Conservation (phyloP, 2,113 vertebrate genomes). For the Nycticebus coucang region DNA sequence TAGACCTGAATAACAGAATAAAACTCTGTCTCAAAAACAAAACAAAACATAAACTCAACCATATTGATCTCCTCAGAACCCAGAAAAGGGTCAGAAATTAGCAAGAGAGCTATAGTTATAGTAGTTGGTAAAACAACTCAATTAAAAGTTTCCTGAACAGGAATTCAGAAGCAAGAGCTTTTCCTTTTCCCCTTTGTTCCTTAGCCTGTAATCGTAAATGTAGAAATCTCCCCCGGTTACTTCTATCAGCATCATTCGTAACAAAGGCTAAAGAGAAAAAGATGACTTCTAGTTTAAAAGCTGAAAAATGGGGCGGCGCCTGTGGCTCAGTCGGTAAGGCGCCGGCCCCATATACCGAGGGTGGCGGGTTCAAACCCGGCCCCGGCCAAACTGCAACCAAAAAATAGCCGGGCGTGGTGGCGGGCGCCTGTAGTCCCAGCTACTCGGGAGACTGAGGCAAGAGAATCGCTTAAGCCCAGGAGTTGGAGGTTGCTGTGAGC, state of each 20-base stretch:
- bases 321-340: too few relatives aligned
- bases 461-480: too few relatives aligned
- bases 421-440: too few relatives aligned
- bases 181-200: background rate
- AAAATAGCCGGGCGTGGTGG: too few relatives aligned
- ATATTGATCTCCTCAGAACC: too few relatives aligned
- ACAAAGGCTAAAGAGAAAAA: background rate
- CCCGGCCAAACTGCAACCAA: too few relatives aligned
- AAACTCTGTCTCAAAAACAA: background rate
- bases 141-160: background rate
- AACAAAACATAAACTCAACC: background rate
- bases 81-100: too few relatives aligned
- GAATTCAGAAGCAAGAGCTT: slow-evolving; percentile 1
- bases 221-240: background rate
- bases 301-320: background rate
- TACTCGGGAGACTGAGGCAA: too few relatives aligned
- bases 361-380: too few relatives aligned
- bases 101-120: background rate
- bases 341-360: too few relatives aligned
- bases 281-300: background rate
- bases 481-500: too few relatives aligned
- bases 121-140: background rate
- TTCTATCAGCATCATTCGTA: background rate
- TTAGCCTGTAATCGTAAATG: background rate
- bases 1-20: too few relatives aligned